phyloP scores from a whole-genome alignment of 2,797 vertebrate genomes.

The Heteromormyrus szaboi region DNA sequence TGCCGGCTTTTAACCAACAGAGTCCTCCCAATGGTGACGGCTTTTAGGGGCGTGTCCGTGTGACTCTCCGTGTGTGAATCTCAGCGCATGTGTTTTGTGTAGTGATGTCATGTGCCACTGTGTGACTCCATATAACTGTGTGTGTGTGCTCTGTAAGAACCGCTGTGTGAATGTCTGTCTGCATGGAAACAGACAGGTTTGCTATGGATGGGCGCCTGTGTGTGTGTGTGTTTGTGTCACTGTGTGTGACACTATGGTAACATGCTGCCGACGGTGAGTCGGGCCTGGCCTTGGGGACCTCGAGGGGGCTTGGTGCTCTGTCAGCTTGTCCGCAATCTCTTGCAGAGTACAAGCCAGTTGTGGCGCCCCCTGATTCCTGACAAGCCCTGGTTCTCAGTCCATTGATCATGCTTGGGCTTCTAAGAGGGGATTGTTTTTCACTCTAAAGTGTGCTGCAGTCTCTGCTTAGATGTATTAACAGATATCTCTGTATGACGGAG shows the following conservation, averaged over 20 bases:
- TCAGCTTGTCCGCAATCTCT: constrained; percentile 50
- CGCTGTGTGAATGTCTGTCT: neutral
- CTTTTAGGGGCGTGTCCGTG: neutral
- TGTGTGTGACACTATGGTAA: constrained; percentile 25
- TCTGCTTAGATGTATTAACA: constrained; percentile 42
- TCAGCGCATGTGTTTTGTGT: neutral
- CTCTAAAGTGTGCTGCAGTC: constrained; percentile 34
- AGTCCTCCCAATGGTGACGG: neutral
- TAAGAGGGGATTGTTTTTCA: constrained; percentile 45
- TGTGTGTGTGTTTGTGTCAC: neutral
- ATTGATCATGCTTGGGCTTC: constrained; percentile 49
- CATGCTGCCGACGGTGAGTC: constrained; percentile 16
- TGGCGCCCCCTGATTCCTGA: constrained; percentile 44
- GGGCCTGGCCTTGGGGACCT: constrained; percentile 40
- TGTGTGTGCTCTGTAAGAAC: neutral
- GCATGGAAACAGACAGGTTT: neutral
- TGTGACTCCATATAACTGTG: neutral
- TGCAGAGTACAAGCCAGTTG: constrained; percentile 46
- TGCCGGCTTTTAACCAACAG: neutral
- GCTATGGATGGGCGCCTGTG: neutral
- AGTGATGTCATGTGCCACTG: neutral
- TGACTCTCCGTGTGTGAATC: neutral
- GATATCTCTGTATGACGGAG: constrained; percentile 40
- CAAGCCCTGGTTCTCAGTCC: constrained; percentile 47
- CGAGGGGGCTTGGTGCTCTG: constrained; percentile 35